A percentile compares a stretch with the other conserved stretches of the same genome.
Evolutionary conservation across 2,113 vertebrate species (phyloP).

Genomic region (Anhinga rufa): DNA sequence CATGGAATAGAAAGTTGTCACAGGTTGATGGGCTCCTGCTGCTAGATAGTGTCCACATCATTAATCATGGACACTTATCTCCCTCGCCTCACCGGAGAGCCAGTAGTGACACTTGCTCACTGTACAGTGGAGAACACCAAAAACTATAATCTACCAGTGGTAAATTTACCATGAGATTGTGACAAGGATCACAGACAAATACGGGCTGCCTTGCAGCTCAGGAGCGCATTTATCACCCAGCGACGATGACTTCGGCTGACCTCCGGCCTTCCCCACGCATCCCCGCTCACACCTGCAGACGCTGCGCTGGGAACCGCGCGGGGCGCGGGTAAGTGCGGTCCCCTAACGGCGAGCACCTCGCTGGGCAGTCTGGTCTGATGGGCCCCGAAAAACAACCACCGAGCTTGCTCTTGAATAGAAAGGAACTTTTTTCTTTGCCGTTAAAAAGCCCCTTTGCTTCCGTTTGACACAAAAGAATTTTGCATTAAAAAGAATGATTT

Average conservation of each 20-base stretch:
- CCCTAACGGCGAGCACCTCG: neutral
- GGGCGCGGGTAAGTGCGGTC: neutral
- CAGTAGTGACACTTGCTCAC: neutral
- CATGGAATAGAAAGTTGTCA: conserved; percentile 57
- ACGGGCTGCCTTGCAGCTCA: neutral
- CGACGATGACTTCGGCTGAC: neutral
- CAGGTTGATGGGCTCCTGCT: conserved; percentile 53
- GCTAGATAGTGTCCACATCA: conserved; percentile 50
- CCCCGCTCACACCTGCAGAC: neutral
- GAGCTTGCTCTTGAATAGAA: neutral
- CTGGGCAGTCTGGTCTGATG: neutral
- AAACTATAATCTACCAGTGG: neutral
- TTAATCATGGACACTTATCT: conserved; percentile 52
- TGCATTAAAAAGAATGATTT: neutral
- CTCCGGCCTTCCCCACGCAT: neutral
- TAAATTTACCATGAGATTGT: conserved; percentile 44
- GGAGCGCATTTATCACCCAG: neutral
- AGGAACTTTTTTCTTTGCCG: neutral
- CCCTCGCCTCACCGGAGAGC: neutral
- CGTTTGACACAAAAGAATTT: neutral
- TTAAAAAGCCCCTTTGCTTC: neutral
- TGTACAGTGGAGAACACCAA: conserved; percentile 11
- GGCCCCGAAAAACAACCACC: neutral
- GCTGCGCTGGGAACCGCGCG: rapidly evolving
- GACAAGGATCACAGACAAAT: neutral